Evolutionary conservation across 2,888 invertebrate genomes (phyloP), one percentile per base, ranked within the genome.

Genomic region (Piscicola geometra): DNA sequence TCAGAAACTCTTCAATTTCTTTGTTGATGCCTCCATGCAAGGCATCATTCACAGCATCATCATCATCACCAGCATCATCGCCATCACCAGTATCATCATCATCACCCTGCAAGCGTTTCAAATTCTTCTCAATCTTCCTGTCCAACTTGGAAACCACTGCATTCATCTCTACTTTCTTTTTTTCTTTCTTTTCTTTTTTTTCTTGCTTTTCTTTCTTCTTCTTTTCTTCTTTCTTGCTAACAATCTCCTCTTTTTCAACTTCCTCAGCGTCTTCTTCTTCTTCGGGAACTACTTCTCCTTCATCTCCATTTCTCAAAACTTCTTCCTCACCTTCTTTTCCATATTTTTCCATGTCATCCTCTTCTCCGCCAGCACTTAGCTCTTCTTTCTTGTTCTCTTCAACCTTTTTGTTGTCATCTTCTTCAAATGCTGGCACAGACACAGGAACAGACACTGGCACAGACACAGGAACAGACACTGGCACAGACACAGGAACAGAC

Each of bases 111-210:
- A 73, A 25, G 3, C 30, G 32, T 35, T 73, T 73, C 73, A 73
- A 64, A 36, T 73, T 52, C 64, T n/a, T 73, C n/a, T 73, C 73
- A 64, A 73, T 64, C 64, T 56, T 73, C 36, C 64, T 73, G 36
- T 73, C 73, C 64, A 73, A n/a, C 35, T 73, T 73, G 0, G 60
- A 33, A 64, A 73, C 64, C n/a, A 73, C 12, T 64, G 18, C 60
- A 25, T 73, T 64, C 35, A 60, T 52, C 28, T 56, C 73, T 25
- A 71, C 15, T 1, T 33, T 25, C 30, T 52, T 32, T 71, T 21
- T 50, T 71, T 41, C 36, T 41, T 52, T 18, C 32, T 47, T 75
- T 75, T 33, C 47, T 36, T 69, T 32, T 64, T 25, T 41, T 30
- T 21, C 32, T 18, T 30, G 21, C 21, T 32, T 68, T 32, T 35